Evolutionary conservation across 2,888 invertebrate genomes (phyloP), one percentile per base, ranked within the genome.

Genomic region (Koerneria pararmatus): DNA sequence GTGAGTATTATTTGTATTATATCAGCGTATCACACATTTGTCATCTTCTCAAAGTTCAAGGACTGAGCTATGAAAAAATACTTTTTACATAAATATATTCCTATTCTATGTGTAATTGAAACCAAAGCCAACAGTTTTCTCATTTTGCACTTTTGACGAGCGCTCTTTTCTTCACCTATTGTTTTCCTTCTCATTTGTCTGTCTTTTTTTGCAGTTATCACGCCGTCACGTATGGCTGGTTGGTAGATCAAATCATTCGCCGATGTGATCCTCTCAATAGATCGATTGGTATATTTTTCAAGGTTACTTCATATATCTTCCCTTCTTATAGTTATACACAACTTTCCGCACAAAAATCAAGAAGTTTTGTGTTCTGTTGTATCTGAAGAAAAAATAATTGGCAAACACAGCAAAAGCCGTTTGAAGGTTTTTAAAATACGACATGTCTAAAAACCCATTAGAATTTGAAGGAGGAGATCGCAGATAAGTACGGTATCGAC

Each of bases 191-290:
- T 11, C n/a, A 19, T 11, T 53, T 53, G 24, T 53, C 54, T 19
- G 11, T 53, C 24, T 53, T 24, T 19, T 66, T 27, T 51, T 57
- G 0, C 19, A 70, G 75, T 5, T 85, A 86, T 72, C 86, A 86
- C 72, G 84, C 80, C 2, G 73, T 85, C 22, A 85, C 85, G 6
- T 83, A 80, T 68, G 86, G 85, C 3, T 80, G 85, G 76, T 83
- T 84, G 62, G 80, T 84, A 8, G 85, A 86, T 70, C 84, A 83
- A 56, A 76, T 86, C 54, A 78, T 85, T 15, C 63, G 83, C 37
- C 58, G 76, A 22, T 83, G 80, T 0, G 86, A 86, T 74, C 83
- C 84, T 2, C 37, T 27, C 8, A 54, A 56, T 27, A 41, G 64
- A 54, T 64, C 64, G 41, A 15, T 22, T 51, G 2, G 11, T 19